A percentile compares a stretch with the other conserved stretches of the same genome.
phyloP scores from a whole-genome alignment of 2,113 vertebrate genomes.

The Neodontobutis hainanensis region DNA sequence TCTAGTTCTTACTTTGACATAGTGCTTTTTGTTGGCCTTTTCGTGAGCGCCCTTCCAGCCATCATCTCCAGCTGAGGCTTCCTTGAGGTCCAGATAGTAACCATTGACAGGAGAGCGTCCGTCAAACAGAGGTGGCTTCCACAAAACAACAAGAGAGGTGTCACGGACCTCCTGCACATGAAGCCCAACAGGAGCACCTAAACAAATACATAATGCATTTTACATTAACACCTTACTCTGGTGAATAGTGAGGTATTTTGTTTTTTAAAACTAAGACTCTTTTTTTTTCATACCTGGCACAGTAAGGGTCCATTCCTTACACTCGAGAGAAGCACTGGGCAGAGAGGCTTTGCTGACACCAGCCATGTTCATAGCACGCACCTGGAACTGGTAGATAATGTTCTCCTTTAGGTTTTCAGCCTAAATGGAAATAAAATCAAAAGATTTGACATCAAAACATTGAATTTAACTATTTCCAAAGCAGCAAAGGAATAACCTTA shows the following conservation, averaged over 20 bases:
- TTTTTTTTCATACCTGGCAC: conserved; percentile 79
- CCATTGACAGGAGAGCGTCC: conserved; percentile 89
- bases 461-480: too few species aligned
- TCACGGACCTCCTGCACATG: conserved; percentile 88
- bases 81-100: conserved; percentile 92
- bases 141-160: conserved; percentile 88
- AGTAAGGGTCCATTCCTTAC: conserved; percentile 97
- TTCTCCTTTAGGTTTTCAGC: conserved; percentile 94
- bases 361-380: conserved; percentile 90
- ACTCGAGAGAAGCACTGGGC: conserved; percentile 83
- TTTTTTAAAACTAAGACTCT: neutral
- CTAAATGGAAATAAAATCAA: conserved; percentile 69
- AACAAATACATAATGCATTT: neutral
- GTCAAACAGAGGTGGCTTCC: conserved; percentile 86
- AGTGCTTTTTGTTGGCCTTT: conserved; percentile 81
- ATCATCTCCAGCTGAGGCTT: conserved; percentile 79
- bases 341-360: conserved; percentile 86
- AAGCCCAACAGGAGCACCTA: conserved; percentile 88
- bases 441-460: neutral
- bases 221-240: neutral
- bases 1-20: conserved; percentile 84
- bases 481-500: neutral
- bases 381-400: conserved; percentile 91
- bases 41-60: conserved; percentile 88
- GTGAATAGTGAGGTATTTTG: neutral